phyloP scores from a whole-genome alignment of 2,797 vertebrate genomes.

The Xiphophorus birchmanni region DNA sequence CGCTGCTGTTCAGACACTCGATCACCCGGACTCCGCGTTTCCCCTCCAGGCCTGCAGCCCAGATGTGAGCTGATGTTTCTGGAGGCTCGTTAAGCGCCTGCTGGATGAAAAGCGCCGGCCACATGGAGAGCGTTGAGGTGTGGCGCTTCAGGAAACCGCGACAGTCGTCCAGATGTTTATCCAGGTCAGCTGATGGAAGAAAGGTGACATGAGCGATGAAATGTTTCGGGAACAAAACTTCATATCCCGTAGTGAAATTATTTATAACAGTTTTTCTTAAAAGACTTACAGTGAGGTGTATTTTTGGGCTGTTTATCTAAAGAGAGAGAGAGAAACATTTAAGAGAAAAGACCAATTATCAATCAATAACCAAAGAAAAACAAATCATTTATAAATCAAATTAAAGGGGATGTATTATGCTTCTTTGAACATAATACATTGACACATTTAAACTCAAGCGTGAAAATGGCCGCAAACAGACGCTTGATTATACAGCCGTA shows the following conservation, averaged over 20 bases:
- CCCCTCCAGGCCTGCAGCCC: constrained; percentile 73
- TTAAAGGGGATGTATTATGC: neutral
- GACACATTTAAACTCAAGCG: too few species aligned
- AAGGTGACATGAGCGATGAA: neutral
- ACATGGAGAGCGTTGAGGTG: constrained; percentile 76
- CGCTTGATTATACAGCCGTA: too few species aligned
- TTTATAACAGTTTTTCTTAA: neutral
- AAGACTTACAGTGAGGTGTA: constrained; percentile 29
- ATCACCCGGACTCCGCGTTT: constrained; percentile 52
- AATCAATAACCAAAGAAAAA: neutral
- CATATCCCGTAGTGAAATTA: neutral
- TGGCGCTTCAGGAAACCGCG: constrained; percentile 80
- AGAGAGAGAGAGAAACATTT: constrained; percentile 7
- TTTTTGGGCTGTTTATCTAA: constrained; percentile 35
- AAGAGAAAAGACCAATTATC: neutral
- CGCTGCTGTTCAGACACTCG: constrained; percentile 73
- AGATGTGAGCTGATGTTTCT: constrained; percentile 68
- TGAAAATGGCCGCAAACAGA: too few species aligned
- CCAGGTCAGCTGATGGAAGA: constrained; percentile 23
- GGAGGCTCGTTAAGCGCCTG: constrained; percentile 84
- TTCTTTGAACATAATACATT: too few species aligned
- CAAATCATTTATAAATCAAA: neutral
- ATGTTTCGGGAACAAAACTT: neutral
- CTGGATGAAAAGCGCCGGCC: constrained; percentile 84
- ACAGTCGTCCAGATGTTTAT: constrained; percentile 61